These are phyloP conservation scores for Drosophila santomea DNA, from an alignment of 1,140 invertebrate species.

Conservation along the genomic window DNA sequence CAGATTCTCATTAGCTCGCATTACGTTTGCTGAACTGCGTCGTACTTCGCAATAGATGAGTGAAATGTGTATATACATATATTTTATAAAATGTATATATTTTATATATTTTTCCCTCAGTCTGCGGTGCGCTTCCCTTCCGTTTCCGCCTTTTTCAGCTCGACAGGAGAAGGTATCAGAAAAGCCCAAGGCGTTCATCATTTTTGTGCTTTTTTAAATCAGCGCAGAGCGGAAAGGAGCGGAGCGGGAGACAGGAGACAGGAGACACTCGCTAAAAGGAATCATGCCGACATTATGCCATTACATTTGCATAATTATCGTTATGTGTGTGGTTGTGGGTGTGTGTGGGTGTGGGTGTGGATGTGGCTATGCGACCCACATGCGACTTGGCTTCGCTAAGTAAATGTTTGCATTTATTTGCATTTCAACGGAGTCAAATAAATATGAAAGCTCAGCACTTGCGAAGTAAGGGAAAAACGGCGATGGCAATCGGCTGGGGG, in stretches of 20 bases:
- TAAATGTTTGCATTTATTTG: slow-evolving; percentile 67
- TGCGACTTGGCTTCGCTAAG: slow-evolving; percentile 34
- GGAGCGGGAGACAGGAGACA: slow-evolving; percentile 24
- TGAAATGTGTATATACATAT: too few species aligned
- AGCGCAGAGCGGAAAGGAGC: slow-evolving; percentile 28
- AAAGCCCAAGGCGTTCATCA: slow-evolving; percentile 74
- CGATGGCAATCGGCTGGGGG: background rate
- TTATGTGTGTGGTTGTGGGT: slow-evolving; percentile 40
- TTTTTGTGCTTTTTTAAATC: slow-evolving; percentile 71
- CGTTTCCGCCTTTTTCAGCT: background rate
- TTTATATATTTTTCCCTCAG: slow-evolving; percentile 28
- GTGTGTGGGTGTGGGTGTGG: slow-evolving; percentile 29
- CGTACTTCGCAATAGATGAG: too few species aligned
- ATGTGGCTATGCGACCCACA: slow-evolving; percentile 4
- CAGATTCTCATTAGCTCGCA: too few species aligned
- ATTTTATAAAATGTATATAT: background rate
- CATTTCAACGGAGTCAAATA: slow-evolving; percentile 69
- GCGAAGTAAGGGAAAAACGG: slow-evolving; percentile 7
- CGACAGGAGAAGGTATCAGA: slow-evolving; percentile 20
- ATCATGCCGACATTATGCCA: slow-evolving; percentile 76
- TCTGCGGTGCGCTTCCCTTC: background rate
- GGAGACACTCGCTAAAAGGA: slow-evolving; percentile 57
- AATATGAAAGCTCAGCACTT: slow-evolving; percentile 43
- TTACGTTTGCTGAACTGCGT: too few species aligned
- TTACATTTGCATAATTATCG: slow-evolving; percentile 80